phyloP scores from a whole-genome alignment of 2,888 invertebrate species.

The Sialis fuliginosa region DNA sequence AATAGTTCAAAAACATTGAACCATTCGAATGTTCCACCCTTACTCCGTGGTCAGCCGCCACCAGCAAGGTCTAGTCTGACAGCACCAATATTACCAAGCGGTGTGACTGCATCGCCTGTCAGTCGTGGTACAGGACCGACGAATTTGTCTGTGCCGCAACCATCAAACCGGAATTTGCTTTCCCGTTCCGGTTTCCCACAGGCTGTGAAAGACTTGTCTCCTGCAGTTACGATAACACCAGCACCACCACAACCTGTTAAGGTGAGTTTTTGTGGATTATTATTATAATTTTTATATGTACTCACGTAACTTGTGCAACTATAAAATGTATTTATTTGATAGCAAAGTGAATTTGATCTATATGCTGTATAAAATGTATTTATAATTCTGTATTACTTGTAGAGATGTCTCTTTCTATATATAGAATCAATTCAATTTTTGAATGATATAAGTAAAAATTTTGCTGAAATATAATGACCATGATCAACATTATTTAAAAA shows the following conservation, averaged over 20 bases:
- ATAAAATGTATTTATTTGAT: too few species aligned
- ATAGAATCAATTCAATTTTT: too few species aligned
- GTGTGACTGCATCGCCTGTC: conserved; percentile 30
- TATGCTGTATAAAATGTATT: too few species aligned
- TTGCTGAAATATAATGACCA: too few species aligned
- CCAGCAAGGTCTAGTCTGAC: conserved; percentile 30
- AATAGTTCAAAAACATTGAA: conserved; percentile 14
- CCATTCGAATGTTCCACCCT: conserved; percentile 23
- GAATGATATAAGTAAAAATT: too few species aligned
- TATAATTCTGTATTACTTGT: too few species aligned
- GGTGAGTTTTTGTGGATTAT: conserved; percentile 10
- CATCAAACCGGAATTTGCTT: conserved; percentile 19
- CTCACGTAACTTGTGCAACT: too few species aligned
- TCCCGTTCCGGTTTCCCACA: conserved; percentile 21
- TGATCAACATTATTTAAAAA: too few species aligned
- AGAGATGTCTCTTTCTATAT: too few species aligned
- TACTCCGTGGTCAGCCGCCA: conserved; percentile 32
- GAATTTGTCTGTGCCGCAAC: conserved; percentile 25
- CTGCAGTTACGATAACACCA: conserved; percentile 59
- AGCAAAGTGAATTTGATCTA: too few species aligned
- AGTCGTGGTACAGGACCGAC: conserved; percentile 26
- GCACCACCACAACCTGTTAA: conserved; percentile 46
- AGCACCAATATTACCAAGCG: conserved; percentile 23
- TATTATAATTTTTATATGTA: background rate
- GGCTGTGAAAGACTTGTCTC: conserved; percentile 28